Percentiles rank a stretch among this genome's conserved stretches.
phyloP scores from a whole-genome alignment of 2,113 vertebrate species.

The Xenus cinereus region DNA sequence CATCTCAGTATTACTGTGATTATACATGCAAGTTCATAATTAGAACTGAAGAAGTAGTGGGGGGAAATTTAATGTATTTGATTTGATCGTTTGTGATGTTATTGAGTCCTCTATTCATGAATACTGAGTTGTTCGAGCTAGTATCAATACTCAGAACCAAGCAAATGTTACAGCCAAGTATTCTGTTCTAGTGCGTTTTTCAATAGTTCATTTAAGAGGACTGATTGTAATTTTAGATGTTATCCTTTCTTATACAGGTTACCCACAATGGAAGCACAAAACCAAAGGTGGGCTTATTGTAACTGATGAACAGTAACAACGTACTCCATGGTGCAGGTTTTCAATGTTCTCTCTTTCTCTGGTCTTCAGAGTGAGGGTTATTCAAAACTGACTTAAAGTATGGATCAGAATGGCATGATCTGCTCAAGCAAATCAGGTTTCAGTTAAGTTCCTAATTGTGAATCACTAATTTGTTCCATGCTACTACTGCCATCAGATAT shows the following conservation, averaged over 20 bases:
- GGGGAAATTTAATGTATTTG: background rate
- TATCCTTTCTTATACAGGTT: background rate
- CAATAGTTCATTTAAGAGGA: background rate
- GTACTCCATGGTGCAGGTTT: background rate
- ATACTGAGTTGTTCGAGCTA: background rate
- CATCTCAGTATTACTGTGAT: background rate
- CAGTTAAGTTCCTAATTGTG: background rate
- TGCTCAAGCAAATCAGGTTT: background rate
- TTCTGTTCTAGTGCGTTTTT: background rate
- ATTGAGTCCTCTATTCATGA: background rate
- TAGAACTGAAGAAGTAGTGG: background rate
- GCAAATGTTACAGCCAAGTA: background rate
- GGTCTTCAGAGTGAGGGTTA: background rate
- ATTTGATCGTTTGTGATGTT: background rate
- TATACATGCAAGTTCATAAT: background rate
- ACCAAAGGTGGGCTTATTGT: background rate
- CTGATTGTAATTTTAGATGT: background rate
- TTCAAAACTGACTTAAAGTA: background rate
- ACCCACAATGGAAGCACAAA: background rate
- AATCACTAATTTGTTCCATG: background rate
- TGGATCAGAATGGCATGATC: background rate
- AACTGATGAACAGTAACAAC: background rate
- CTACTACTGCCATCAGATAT: background rate
- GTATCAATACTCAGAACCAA: background rate
- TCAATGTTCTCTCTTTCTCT: background rate